Evolutionary conservation across 2,797 vertebrate species (phyloP), one percentile per base, ranked within the genome.

Genomic region (Salmo trutta): DNA sequence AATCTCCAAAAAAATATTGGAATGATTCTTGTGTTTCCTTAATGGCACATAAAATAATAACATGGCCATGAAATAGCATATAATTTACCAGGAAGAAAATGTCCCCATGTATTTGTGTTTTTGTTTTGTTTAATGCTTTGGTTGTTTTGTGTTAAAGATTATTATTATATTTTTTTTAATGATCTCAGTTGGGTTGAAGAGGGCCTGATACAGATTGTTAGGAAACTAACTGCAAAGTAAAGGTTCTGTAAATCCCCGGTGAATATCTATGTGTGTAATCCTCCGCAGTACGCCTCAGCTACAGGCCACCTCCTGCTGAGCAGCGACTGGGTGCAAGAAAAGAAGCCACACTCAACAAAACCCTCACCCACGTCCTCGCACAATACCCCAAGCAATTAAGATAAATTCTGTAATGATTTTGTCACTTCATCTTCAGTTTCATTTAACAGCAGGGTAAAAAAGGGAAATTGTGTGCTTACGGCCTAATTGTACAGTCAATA

Each of bases 391-490:
- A 15, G 47, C 47, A 17, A 71, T 52, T 51, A 24, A 41, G 21
- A 52, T 71, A 24, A 71, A 53, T 51, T 24, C 70, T 53, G n/a
- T 52, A 27, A 15, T 71, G 70, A 52, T 71, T 21, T 51, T 51
- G 21, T 21, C 53, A 52, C 47, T 51, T 71, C 14, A 15, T 41
- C n/a, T 53, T 71, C 31, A 47, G n/a, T 51, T 71, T 71, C n/a
- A 71, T 67, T 29, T 6, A 67, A 67, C 1, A 29, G 15, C 59
- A 12, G 59, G 66, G 2, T 47, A 47, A 47, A 36, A 47, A 36
- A 21, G 36, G 41, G 68, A 70, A 17, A 51, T 70, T 16, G 12
- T 12, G 4, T 24, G 10, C 69, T 71, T 51, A 71, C 12, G n/a
- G 69, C 69, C 27, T 27, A 24, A 71, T 71, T 15, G 5, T 33